Evolutionary conservation across 2,113 vertebrate genomes (phyloP), one percentile per base, ranked within the genome.

Genomic region (Taxidea taxus): DNA sequence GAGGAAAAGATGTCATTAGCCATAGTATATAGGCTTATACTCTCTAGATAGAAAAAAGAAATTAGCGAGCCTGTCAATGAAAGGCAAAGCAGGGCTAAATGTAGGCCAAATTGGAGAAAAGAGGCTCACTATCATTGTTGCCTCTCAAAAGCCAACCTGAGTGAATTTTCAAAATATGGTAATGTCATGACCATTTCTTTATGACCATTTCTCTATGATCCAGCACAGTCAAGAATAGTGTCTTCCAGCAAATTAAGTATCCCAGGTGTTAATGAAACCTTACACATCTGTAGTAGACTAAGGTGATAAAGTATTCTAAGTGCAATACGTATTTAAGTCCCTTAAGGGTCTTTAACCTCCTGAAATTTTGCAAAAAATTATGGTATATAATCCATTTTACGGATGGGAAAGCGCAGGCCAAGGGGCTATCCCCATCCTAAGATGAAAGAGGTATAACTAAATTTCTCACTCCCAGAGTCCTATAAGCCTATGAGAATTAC

Each of bases 1-100:
- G 37, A 91, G 60, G 85, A 85, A 96, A 74, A 77, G 47, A 7
- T 27, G n/a, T 58, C 72, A 84, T 90, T 77, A 90, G 70, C 77
- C 56, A 96, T 51, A 87, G 16, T 87, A 34, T 11, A 51, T 62
- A 81, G 64, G 20, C 25, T 90, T 92, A 10, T 62, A 39, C 77
- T 97, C 60, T 95, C 72, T 66, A 74, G 87, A 84, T 20, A 88
- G 70, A 91, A 90, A 94, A 74, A 85, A 86, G 87, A 90, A 97
- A 92, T 56, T 34, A 93, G 21, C 37, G 49, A 86, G 27, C 23
- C 39, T 93, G 56, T 37, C 72, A 62, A 60, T 70, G 62, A 91
- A 82, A 54, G 10, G 51, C 27, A 93, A 90, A 18, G 14, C 20
- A 42, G 60, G 66, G 42, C 72, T 88, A 64, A 93, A 68, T 82